phyloP scores from a whole-genome alignment of 2,797 vertebrate species.

The Melanogrammus aeglefinus region DNA sequence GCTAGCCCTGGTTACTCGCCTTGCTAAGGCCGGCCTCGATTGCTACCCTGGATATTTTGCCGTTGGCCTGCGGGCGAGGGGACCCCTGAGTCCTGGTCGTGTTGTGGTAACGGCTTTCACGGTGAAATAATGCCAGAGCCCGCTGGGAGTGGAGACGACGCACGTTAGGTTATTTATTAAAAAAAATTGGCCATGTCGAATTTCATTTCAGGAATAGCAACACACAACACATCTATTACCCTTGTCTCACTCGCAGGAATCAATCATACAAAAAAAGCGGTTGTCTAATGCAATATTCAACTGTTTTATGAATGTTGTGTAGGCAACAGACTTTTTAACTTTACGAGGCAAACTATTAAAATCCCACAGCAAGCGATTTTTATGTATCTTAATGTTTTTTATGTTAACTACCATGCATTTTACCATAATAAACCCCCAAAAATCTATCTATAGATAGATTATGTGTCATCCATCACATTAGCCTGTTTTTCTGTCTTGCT shows the following conservation, averaged over 20 bases:
- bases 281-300: slow-evolving; percentile 3
- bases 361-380: background rate
- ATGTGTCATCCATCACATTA: slow-evolving; percentile 39
- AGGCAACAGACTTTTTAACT: background rate
- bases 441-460: background rate
- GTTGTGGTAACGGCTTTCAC: slow-evolving; percentile 51
- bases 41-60: background rate
- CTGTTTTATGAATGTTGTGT: background rate
- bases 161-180: background rate
- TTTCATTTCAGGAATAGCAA: background rate
- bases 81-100: slow-evolving; percentile 58
- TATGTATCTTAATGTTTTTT: background rate
- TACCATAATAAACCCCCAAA: background rate
- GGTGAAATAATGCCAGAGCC: slow-evolving; percentile 34
- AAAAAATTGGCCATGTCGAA: background rate
- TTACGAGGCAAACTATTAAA: background rate
- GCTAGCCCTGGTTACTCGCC: background rate
- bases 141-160: background rate
- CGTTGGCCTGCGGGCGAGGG: slow-evolving; percentile 10
- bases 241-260: background rate
- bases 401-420: background rate
- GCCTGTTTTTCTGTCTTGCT: slow-evolving; percentile 50
- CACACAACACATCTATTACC: background rate
- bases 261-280: background rate
- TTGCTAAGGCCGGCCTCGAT: background rate